Evolutionary conservation across 2,113 vertebrate species (phyloP).

Genomic region (Mus musculus): DNA sequence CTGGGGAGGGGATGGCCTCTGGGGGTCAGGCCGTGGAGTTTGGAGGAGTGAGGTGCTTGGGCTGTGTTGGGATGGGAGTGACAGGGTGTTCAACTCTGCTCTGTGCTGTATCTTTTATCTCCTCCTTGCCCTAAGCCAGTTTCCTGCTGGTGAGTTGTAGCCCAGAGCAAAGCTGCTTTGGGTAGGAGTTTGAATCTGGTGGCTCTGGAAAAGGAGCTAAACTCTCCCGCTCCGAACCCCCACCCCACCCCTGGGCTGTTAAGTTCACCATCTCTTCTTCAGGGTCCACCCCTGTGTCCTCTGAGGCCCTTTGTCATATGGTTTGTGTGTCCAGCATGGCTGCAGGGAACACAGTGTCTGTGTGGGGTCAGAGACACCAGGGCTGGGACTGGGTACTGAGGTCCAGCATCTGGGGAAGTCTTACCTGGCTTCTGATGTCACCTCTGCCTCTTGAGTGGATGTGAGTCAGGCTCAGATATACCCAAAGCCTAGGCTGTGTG

Average conservation of each 20-base stretch:
- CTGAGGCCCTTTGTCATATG: not conserved
- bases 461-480: not conserved
- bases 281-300: not conserved
- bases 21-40: not conserved
- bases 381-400: not conserved
- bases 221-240: too few relatives aligned
- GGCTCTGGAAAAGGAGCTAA: not conserved
- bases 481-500: not conserved
- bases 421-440: not conserved
- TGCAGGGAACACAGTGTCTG: not conserved
- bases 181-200: not conserved
- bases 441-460: not conserved
- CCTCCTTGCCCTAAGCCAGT: not conserved
- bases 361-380: not conserved
- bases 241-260: not conserved
- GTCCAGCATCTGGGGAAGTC: not conserved
- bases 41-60: not conserved
- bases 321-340: not conserved
- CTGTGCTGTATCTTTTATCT: not conserved
- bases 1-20: not conserved
- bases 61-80: accelerated
- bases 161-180: not conserved
- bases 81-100: not conserved
- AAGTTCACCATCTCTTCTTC: not conserved
- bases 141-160: not conserved